Conservation (phyloP, 2,113 vertebrate genomes). For the Petromus typicus region DNA sequence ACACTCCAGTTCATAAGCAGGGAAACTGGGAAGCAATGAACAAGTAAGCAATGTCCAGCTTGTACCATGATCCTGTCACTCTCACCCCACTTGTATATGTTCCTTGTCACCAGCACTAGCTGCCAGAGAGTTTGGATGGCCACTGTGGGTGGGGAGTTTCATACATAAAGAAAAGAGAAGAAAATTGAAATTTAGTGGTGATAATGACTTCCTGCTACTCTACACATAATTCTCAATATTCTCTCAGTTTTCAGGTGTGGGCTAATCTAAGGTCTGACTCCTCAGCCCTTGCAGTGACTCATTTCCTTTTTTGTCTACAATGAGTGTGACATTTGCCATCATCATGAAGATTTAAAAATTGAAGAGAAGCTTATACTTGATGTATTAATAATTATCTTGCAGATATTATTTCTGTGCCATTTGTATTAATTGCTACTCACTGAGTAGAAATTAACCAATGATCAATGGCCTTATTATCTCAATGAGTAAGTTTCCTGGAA, state of each 20-base stretch:
- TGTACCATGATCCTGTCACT: not conserved
- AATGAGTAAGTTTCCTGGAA: conserved; percentile 6
- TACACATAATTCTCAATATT: not conserved
- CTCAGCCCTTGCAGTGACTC: not conserved
- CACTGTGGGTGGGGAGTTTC: not conserved
- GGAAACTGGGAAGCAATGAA: not conserved
- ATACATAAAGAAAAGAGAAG: not conserved
- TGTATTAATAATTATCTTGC: not conserved
- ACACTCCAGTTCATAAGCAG: not conserved
- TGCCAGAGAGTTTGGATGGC: not conserved
- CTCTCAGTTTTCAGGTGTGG: not conserved
- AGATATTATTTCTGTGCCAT: not conserved
- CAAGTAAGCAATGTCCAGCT: not conserved
- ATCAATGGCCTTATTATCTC: not conserved
- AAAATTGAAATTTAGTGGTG: not conserved
- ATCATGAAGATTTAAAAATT: not conserved
- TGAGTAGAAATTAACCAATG: not conserved
- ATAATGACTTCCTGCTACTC: not conserved
- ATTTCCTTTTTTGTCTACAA: not conserved
- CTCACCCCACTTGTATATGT: not conserved
- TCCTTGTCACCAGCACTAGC: rapidly evolving
- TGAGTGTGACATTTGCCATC: conserved; percentile 13
- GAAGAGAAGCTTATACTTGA: not conserved
- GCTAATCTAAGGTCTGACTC: not conserved
- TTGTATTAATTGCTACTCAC: not conserved